phyloP scores from a whole-genome alignment of 2,888 invertebrate genomes.

The Ormyrus rosae region DNA sequence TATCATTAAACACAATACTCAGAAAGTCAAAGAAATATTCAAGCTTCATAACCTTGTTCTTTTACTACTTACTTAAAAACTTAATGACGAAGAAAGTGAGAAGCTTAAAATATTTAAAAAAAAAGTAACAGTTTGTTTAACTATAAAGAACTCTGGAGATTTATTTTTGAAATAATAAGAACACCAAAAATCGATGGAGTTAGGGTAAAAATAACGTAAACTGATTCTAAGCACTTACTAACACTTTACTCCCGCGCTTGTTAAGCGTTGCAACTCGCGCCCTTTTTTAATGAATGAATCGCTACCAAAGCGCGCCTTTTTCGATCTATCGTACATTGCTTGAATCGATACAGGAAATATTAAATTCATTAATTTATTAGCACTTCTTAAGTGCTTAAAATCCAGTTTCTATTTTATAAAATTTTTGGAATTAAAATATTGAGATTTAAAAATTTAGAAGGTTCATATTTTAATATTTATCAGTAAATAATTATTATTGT shows the following conservation, averaged over 20 bases:
- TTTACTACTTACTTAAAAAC: conserved; percentile 15
- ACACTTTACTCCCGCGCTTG: neutral
- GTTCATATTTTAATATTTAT: too few species aligned
- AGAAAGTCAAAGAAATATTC: conserved; percentile 8
- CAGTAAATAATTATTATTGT: neutral
- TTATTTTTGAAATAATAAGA: conserved; percentile 23
- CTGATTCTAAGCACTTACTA: neutral
- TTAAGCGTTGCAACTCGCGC: neutral
- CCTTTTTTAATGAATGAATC: neutral
- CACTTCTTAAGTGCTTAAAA: too few species aligned
- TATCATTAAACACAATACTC: conserved; percentile 1
- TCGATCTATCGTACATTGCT: neutral
- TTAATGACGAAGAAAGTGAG: conserved; percentile 6
- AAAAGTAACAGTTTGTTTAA: neutral
- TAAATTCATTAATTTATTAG: too few species aligned
- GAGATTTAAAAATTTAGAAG: too few species aligned
- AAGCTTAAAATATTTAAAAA: neutral
- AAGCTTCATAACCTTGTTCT: conserved; percentile 42
- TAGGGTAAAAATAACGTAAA: neutral
- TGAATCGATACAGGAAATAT: too few species aligned
- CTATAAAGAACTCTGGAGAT: too few species aligned
- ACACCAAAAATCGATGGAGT: neutral
- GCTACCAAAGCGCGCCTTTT: conserved; percentile 7
- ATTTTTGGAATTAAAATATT: too few species aligned
- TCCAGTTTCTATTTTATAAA: conserved; percentile 9